Base-by-base conservation (phyloP, 2,888 invertebrate genomes). In the Creontiades dilutus region DNA sequence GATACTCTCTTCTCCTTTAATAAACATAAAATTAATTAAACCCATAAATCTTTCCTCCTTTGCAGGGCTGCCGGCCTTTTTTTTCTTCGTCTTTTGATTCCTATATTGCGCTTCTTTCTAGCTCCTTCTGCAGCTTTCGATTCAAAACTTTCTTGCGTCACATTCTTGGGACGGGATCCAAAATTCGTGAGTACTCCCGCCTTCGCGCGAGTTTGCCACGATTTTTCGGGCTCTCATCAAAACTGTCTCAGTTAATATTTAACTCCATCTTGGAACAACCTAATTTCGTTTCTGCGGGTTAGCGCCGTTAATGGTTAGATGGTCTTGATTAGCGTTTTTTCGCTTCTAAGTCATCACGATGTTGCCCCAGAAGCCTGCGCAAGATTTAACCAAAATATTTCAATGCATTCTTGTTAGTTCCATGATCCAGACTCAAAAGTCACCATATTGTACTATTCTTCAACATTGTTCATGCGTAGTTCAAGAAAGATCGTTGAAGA, bases 1-100 rank as follows among this genome's bases (percentile, higher is more conserved):
- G 37, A 75, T 47, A 47, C 46, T 76, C 86, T 46, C 86, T 61
- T 37, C 61, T 61, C 27, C 76, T 80, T 88, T 90, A 90, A 90
- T 90, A 90, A 90, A 86, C 90, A 90, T 90, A 90, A 90, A 86
- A 85, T 90, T 90, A 90, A 90, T 90, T 90, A 90, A 90, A 90
- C 55, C 57, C 76, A 90, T 90, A 90, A 90, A 90, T 90, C 90
- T 23, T 80, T 55, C n/a, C 55, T 47, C 80, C 88, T 80, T 88
- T 88, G 88, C 78, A n/a, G 80, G 28, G 16, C n/a, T 75, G 86
- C 86, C 85, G 85, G 55, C 85, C 28, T 57, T 52, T 84, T 14
- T 37, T 85, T 61, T n/a, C n/a, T 61, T 85, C 46, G 48, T 85
- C 61, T 13, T 28, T 19, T 27, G n/a, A 46, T 46, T 37, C 47